Conservation (phyloP, 2,797 vertebrate species). For the Arctocebus calabarensis region DNA sequence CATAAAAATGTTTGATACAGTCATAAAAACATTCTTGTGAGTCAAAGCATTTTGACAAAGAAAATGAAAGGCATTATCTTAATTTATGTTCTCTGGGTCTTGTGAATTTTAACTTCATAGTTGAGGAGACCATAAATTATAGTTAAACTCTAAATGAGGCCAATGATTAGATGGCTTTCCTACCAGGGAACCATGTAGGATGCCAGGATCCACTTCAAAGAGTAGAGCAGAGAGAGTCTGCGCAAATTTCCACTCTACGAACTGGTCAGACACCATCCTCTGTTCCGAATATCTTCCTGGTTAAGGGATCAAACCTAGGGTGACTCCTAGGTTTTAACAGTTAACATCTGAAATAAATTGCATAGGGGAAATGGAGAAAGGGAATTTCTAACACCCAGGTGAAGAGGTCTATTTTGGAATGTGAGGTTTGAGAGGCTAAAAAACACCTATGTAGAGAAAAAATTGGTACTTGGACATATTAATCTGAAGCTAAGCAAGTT, state of each 20-base stretch:
- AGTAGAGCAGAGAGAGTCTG: not conserved
- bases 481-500: not conserved
- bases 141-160: constrained; percentile 15
- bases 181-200: not conserved
- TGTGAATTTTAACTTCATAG: constrained; percentile 29
- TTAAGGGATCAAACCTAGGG: accelerated
- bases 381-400: not conserved
- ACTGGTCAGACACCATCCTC: not conserved
- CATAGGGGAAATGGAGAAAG: not conserved
- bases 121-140: constrained; percentile 20
- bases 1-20: not conserved
- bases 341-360: not conserved
- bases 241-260: not conserved
- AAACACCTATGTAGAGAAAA: not conserved
- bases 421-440: not conserved
- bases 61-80: constrained; percentile 46
- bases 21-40: constrained; percentile 32
- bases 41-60: constrained; percentile 53
- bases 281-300: not conserved
- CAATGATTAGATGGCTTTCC: not conserved
- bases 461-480: not conserved
- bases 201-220: not conserved
- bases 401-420: not conserved
- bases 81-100: constrained; percentile 22
- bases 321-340: not conserved